Percentiles rank a stretch among this genome's conserved stretches.
Evolutionary conservation across 2,888 invertebrate genomes (phyloP).

Genomic region (Latheticus oryzae): DNA sequence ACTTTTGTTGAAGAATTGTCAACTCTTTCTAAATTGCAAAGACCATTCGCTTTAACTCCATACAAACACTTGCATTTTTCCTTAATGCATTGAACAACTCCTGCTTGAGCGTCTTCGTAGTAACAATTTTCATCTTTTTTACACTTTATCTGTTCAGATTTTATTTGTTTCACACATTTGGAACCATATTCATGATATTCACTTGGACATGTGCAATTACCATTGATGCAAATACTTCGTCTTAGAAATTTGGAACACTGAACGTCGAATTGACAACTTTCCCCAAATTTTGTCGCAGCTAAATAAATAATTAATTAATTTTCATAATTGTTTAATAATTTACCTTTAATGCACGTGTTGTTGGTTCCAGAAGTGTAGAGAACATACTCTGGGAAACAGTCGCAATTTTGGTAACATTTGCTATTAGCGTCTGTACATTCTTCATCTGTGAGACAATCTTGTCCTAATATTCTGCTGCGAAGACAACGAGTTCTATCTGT

Average conservation of each 20-base stretch:
- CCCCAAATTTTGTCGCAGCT: slow-evolving; percentile 59
- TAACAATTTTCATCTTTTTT: slow-evolving; percentile 57
- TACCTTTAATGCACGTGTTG: slow-evolving; percentile 59
- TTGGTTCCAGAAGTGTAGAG: slow-evolving; percentile 54
- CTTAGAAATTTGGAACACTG: slow-evolving; percentile 59
- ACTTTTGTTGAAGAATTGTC: too few species aligned
- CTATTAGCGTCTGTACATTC: slow-evolving; percentile 57
- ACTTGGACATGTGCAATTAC: slow-evolving; percentile 54
- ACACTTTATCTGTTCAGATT: slow-evolving; percentile 55
- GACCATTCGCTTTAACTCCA: slow-evolving; percentile 46
- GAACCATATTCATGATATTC: slow-evolving; percentile 55
- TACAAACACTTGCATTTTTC: slow-evolving; percentile 57
- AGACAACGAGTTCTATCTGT: slow-evolving; percentile 55
- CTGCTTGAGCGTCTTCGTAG: slow-evolving; percentile 45
- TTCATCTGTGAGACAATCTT: slow-evolving; percentile 55
- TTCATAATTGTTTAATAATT: slow-evolving; percentile 3
- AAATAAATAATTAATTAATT: slow-evolving; percentile 39
- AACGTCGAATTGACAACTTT: slow-evolving; percentile 57
- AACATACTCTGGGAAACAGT: slow-evolving; percentile 57
- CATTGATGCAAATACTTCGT: slow-evolving; percentile 51
- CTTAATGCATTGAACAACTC: slow-evolving; percentile 53
- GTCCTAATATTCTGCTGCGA: slow-evolving; percentile 51
- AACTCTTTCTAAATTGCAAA: slow-evolving; percentile 28
- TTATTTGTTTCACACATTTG: too few species aligned
- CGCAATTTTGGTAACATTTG: slow-evolving; percentile 58